Conservation (phyloP, 1,140 invertebrate species). For the Drosophila simulans region DNA sequence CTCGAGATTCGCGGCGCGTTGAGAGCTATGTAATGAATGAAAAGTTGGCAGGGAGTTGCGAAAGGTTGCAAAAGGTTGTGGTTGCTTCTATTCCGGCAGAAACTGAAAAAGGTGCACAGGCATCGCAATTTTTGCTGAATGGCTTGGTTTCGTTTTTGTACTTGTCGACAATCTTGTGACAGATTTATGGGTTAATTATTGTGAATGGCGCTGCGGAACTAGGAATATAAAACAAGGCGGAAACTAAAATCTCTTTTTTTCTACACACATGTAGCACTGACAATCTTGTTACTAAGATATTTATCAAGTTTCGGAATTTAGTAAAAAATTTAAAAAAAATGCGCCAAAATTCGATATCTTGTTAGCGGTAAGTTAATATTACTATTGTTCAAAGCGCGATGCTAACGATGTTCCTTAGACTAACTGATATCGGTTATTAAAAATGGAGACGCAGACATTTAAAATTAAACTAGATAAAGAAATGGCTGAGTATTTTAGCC, state of each 20-base stretch:
- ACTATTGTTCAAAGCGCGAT: neutral
- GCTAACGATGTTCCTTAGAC: neutral
- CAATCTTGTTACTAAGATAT: constrained; percentile 6
- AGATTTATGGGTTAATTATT: constrained; percentile 79
- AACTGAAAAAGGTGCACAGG: constrained; percentile 39
- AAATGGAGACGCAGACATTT: neutral
- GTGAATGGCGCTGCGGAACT: constrained; percentile 20
- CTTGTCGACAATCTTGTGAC: constrained; percentile 70
- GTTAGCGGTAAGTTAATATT: neutral
- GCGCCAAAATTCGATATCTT: neutral
- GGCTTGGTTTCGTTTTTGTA: constrained; percentile 54
- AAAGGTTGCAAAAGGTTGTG: constrained; percentile 36
- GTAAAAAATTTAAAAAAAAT: constrained; percentile 3
- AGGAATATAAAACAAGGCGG: neutral
- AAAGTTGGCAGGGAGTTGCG: constrained; percentile 55
- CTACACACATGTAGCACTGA: constrained; percentile 20
- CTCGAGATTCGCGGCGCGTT: constrained; percentile 42
- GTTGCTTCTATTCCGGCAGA: constrained; percentile 2
- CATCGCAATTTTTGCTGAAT: constrained; percentile 69
- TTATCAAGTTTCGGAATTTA: neutral
- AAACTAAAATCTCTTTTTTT: constrained; percentile 11
- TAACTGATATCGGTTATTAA: neutral
- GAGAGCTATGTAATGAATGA: constrained; percentile 59
- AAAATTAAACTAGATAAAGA: neutral
- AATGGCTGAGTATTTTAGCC: neutral